Percentiles rank a stretch among this genome's conserved stretches.
phyloP scores from a whole-genome alignment of 1,140 invertebrate genomes.

The Caerostris darwini region DNA sequence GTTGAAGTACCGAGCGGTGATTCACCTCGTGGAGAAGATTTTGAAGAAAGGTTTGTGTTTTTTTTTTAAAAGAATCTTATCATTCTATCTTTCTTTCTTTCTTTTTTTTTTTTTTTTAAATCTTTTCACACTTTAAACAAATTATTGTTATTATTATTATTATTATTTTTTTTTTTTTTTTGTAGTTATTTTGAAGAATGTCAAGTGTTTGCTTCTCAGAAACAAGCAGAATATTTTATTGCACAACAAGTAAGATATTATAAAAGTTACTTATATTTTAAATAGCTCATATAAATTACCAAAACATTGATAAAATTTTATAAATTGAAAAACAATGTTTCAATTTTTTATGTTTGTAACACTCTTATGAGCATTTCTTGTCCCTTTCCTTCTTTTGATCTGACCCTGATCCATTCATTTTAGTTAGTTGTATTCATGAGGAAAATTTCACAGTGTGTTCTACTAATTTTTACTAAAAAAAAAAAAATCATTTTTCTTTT shows the following conservation, averaged over 20 bases:
- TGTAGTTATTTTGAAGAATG: slow-evolving; percentile 80
- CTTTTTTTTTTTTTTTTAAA: slow-evolving; percentile 49
- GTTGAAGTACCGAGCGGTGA: slow-evolving; percentile 34
- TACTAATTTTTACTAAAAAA: too few relatives aligned
- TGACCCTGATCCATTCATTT: too few relatives aligned
- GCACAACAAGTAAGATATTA: slow-evolving; percentile 84
- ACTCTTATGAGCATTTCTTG: too few relatives aligned
- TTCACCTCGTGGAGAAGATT: slow-evolving; percentile 58
- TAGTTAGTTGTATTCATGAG: too few relatives aligned
- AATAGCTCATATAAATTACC: neutral
- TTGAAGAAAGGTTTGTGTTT: slow-evolving; percentile 32
- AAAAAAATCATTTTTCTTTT: too few relatives aligned
- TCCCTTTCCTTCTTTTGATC: too few relatives aligned
- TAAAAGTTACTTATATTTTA: neutral
- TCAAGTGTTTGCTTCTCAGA: slow-evolving; percentile 87
- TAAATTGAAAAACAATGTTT: too few relatives aligned
- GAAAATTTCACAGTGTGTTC: too few relatives aligned
- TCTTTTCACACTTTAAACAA: too few relatives aligned
- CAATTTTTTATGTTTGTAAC: too few relatives aligned
- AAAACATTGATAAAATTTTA: too few relatives aligned
- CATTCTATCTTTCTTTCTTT: neutral
- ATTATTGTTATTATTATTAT: too few relatives aligned
- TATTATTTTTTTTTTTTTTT: neutral
- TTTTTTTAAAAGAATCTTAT: neutral
- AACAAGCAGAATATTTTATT: slow-evolving; percentile 93